Evolutionary conservation across 2,888 invertebrate species (phyloP).

Genomic region (Volucella inflata): DNA sequence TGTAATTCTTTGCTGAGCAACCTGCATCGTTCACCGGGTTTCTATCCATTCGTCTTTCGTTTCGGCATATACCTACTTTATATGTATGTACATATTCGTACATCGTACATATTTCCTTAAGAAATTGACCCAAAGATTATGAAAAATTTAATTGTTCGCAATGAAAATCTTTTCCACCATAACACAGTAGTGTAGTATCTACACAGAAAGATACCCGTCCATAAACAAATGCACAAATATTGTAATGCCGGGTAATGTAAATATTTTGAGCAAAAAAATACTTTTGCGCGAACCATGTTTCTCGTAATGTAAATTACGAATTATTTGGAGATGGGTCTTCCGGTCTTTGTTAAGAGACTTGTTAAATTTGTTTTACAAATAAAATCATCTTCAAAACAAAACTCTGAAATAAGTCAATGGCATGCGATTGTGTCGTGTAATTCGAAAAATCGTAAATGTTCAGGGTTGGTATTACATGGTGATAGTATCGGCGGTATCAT

Average conservation of each 20-base stretch:
- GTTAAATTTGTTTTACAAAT: neutral
- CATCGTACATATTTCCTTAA: conserved; percentile 18
- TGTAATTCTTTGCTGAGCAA: conserved; percentile 19
- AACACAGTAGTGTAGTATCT: too few species aligned
- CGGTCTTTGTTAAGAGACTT: conserved; percentile 46
- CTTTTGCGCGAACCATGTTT: conserved; percentile 21
- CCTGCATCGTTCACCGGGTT: conserved; percentile 39
- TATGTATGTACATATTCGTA: too few species aligned
- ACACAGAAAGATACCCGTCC: too few species aligned
- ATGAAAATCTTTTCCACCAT: neutral
- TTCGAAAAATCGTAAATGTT: too few species aligned
- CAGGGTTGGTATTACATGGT: too few species aligned
- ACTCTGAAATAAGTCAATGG: neutral
- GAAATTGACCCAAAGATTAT: conserved; percentile 37
- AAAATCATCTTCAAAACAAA: too few species aligned
- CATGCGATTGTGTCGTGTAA: too few species aligned
- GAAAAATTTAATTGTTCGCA: conserved; percentile 34
- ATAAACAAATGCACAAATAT: conserved; percentile 38
- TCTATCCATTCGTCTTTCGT: conserved; percentile 15
- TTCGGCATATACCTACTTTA: too few species aligned
- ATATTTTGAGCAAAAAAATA: conserved; percentile 42
- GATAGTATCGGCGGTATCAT: too few species aligned
- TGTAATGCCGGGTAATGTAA: conserved; percentile 54
- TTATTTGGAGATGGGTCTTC: conserved; percentile 57
- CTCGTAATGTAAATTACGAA: conserved; percentile 39